A percentile compares a stretch with the other conserved stretches of the same genome.
Evolutionary conservation across 1,140 invertebrate species (phyloP).

Genomic region (Drosophila asahinai): DNA sequence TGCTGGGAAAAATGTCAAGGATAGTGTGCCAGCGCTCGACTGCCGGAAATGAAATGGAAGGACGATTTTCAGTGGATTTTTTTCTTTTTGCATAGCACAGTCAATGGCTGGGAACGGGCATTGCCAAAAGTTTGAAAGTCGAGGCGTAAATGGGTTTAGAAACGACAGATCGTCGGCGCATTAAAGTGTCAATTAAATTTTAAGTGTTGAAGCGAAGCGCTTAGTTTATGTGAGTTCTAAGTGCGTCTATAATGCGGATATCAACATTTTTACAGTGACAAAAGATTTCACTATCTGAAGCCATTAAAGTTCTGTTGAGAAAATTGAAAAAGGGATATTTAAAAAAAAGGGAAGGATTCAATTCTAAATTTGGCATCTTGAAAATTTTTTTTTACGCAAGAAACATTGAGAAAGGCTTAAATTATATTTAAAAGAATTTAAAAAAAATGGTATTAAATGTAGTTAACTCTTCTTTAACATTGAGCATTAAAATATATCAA

Average conservation of each 20-base stretch:
- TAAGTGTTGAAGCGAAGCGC: not conserved
- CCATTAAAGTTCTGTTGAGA: not conserved
- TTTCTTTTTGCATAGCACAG: not conserved
- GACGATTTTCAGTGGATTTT: conserved; percentile 17
- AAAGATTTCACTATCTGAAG: not conserved
- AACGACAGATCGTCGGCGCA: not conserved
- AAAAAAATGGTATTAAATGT: too few species aligned
- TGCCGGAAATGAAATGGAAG: conserved; percentile 47
- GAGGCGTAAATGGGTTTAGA: conserved; percentile 8
- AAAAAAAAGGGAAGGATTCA: not conserved
- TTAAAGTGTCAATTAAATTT: conserved; percentile 16
- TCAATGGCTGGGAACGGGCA: not conserved
- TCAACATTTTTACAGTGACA: too few species aligned
- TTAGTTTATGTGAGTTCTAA: not conserved
- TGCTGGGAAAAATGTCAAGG: conserved; percentile 71
- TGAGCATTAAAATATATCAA: too few species aligned
- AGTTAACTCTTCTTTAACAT: too few species aligned
- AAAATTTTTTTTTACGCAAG: too few species aligned
- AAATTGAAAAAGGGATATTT: too few species aligned
- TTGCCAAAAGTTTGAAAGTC: conserved; percentile 4
- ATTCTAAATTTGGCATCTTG: too few species aligned
- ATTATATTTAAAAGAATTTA: too few species aligned
- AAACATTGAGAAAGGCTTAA: too few species aligned
- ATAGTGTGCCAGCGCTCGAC: conserved; percentile 42
- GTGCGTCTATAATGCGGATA: not conserved